Evolutionary conservation across 2,888 invertebrate species (phyloP).

Genomic region (Noctuana brunneofusca): DNA sequence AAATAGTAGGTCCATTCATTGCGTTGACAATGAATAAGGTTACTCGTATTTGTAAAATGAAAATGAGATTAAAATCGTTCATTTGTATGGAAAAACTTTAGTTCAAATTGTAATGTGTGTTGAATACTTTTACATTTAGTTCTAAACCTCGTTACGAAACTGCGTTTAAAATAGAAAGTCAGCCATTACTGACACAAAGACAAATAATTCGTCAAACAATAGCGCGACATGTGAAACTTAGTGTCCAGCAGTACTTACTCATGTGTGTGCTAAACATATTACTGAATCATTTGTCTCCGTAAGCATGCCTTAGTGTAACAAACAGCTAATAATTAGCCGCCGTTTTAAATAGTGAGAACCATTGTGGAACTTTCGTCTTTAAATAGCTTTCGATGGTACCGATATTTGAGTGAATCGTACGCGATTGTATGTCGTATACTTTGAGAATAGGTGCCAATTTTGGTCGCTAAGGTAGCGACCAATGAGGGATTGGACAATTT

Average conservation of each 20-base stretch:
- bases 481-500: constrained; percentile 11
- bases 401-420: background rate
- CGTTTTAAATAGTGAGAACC: constrained; percentile 48
- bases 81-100: too few species aligned
- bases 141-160: constrained; percentile 1
- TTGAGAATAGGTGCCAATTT: constrained; percentile 33
- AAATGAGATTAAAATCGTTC: too few species aligned
- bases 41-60: too few species aligned
- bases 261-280: constrained; percentile 31
- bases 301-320: constrained; percentile 45
- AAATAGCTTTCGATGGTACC: constrained; percentile 43
- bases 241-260: constrained; percentile 33
- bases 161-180: constrained; percentile 46
- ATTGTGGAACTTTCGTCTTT: constrained; percentile 42
- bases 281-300: constrained; percentile 29
- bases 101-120: too few species aligned
- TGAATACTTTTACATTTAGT: too few species aligned
- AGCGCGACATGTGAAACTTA: constrained; percentile 37
- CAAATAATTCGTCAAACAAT: constrained; percentile 40
- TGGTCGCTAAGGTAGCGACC: background rate
- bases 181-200: constrained; percentile 35
- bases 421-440: constrained; percentile 36
- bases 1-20: too few species aligned
- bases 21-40: too few species aligned
- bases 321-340: constrained; percentile 51